A percentile compares a stretch with the other conserved stretches of the same genome.
Conservation (phyloP, 2,113 vertebrate genomes). For the Amphilophus citrinellus region DNA sequence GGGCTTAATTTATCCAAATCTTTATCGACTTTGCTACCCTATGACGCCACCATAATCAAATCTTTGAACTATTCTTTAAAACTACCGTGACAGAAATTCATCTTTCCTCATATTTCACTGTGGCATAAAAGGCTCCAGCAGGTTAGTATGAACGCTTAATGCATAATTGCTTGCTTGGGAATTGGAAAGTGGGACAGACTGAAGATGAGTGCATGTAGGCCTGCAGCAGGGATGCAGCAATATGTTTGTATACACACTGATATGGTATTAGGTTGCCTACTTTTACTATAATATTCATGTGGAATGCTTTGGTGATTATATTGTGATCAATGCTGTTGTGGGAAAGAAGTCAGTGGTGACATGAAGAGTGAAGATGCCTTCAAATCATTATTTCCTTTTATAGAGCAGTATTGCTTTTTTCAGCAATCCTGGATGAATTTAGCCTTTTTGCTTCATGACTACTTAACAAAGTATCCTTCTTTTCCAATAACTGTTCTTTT, state of each 20-base stretch:
- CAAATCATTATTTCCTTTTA: constrained; percentile 28
- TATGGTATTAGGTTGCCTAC: constrained; percentile 40
- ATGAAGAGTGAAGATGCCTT: constrained; percentile 48
- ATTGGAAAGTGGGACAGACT: constrained; percentile 22
- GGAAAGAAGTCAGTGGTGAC: constrained; percentile 21
- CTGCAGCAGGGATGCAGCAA: constrained; percentile 27
- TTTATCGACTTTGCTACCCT: background rate
- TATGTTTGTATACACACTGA: constrained; percentile 46
- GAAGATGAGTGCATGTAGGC: constrained; percentile 33
- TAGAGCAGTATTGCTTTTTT: constrained; percentile 20
- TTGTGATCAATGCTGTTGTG: constrained; percentile 29
- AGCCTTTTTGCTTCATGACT: constrained; percentile 39
- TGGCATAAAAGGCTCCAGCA: constrained; percentile 30
- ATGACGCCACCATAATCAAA: background rate
- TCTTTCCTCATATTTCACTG: constrained; percentile 35
- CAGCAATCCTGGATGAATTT: constrained; percentile 21
- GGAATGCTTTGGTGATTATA: constrained; percentile 43
- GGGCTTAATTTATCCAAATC: background rate
- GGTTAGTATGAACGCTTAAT: constrained; percentile 29
- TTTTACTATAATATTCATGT: constrained; percentile 43
- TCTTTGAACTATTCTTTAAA: background rate
- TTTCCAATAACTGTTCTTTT: constrained; percentile 30
- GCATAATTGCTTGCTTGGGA: constrained; percentile 15
- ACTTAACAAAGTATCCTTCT: constrained; percentile 21
- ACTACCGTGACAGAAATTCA: constrained; percentile 2